A percentile compares a stretch with the other conserved stretches of the same genome.
Evolutionary conservation across 2,888 invertebrate genomes (phyloP).

Genomic region (Syritta pipiens): DNA sequence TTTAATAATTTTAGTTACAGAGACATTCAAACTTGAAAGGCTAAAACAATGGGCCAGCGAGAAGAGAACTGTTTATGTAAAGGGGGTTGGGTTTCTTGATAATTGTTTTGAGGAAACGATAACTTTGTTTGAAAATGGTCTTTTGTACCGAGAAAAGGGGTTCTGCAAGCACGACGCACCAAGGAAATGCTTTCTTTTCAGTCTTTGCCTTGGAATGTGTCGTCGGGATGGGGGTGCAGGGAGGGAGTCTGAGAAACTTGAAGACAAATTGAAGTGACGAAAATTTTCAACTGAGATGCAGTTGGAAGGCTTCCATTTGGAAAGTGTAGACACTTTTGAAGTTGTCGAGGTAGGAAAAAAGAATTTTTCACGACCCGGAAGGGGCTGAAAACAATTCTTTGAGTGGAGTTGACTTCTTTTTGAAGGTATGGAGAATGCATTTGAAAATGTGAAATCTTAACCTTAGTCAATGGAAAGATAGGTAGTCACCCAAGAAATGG

Average conservation of each 20-base stretch:
- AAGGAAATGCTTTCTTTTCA: background rate
- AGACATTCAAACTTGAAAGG: conserved; percentile 32
- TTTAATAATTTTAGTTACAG: conserved; percentile 40
- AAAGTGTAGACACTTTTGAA: too few species aligned
- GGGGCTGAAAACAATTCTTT: too few species aligned
- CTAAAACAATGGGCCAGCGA: background rate
- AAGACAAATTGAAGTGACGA: background rate
- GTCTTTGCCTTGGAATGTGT: background rate
- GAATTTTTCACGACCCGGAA: background rate
- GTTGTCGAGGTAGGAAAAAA: background rate
- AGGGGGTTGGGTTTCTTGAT: conserved; percentile 15
- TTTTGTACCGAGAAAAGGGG: background rate
- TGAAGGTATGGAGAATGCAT: too few species aligned
- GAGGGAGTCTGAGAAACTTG: background rate
- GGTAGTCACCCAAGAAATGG: too few species aligned
- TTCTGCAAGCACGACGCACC: too few species aligned
- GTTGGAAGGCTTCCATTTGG: too few species aligned
- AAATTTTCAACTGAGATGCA: background rate
- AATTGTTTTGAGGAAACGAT: conserved; percentile 25
- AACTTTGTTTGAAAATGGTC: background rate
- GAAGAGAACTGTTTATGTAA: conserved; percentile 34
- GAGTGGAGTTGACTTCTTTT: too few species aligned
- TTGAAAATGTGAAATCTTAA: too few species aligned
- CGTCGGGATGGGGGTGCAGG: background rate
- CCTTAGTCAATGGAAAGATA: too few species aligned